Evolutionary conservation across 2,113 vertebrate species (phyloP).

Genomic region (Grus americana): DNA sequence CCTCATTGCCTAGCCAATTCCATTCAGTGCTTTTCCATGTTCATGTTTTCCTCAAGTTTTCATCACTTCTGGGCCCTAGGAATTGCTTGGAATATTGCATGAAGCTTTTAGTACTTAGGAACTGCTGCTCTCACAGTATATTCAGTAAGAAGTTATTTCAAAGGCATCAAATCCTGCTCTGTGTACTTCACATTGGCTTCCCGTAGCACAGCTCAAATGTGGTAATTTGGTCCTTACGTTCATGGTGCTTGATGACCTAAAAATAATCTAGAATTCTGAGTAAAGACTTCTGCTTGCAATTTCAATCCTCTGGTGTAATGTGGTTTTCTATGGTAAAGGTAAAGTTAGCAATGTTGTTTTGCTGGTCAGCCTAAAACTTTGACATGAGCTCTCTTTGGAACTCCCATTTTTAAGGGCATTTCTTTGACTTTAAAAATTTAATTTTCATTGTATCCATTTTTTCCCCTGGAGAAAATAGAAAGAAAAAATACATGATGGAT

Average conservation of each 20-base stretch:
- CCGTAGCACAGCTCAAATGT: not conserved
- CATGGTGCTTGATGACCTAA: not conserved
- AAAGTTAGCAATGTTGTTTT: not conserved
- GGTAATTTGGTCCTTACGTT: not conserved
- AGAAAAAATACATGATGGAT: not conserved
- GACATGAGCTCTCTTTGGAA: not conserved
- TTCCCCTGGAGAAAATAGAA: not conserved
- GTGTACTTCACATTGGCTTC: not conserved
- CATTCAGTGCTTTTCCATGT: not conserved
- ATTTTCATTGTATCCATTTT: not conserved
- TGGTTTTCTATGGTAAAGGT: not conserved
- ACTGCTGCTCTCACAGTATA: not conserved
- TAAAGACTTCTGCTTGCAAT: not conserved
- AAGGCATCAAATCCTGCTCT: not conserved
- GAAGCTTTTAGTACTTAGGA: not conserved
- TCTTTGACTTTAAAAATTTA: not conserved
- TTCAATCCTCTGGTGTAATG: not conserved
- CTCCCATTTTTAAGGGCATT: not conserved
- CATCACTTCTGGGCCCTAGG: not conserved
- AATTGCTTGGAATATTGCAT: not conserved
- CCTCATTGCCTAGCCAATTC: not conserved
- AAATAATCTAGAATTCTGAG: not conserved
- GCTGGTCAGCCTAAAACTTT: not conserved
- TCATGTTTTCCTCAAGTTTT: not conserved
- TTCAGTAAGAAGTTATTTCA: not conserved